Percentiles rank a stretch among this genome's conserved stretches.
Conservation (phyloP, 2,888 invertebrate genomes). For the Melieria crassipennis region DNA sequence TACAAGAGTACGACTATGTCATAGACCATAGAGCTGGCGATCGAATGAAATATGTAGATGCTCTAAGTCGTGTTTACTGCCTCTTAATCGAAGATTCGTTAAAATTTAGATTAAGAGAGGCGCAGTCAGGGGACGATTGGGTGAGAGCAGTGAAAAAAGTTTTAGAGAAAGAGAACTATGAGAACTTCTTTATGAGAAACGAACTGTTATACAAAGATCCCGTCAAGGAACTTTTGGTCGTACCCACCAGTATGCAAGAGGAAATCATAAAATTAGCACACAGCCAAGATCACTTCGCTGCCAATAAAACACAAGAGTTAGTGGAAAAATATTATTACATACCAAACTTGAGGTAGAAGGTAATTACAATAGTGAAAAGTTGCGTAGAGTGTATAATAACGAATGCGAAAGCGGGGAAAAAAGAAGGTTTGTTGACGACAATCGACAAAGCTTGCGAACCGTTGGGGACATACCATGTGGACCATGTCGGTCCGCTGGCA, state of each 20-base stretch:
- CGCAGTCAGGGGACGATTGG: constrained; percentile 16
- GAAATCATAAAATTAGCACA: neutral
- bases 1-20: constrained; percentile 1
- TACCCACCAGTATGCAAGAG: neutral
- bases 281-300: neutral
- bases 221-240: neutral
- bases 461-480: neutral
- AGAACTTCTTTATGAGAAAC: no score
- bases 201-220: no score
- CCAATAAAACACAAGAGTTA: neutral
- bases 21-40: constrained; percentile 4
- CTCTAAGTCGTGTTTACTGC: constrained; percentile 13
- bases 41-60: constrained; percentile 15
- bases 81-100: neutral
- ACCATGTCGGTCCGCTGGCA: constrained; percentile 12
- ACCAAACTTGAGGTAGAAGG: neutral
- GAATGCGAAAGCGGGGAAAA: neutral
- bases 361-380: neutral
- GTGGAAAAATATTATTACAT: neutral
- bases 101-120: constrained; percentile 11
- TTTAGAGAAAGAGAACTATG: constrained; percentile 1
- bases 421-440: constrained; percentile 11
- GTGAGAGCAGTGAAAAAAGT: constrained; percentile 23
- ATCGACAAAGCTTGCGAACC: constrained; percentile 16
- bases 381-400: constrained; percentile 1